phyloP scores from a whole-genome alignment of 2,113 vertebrate species.

The Nothocercus julius region DNA sequence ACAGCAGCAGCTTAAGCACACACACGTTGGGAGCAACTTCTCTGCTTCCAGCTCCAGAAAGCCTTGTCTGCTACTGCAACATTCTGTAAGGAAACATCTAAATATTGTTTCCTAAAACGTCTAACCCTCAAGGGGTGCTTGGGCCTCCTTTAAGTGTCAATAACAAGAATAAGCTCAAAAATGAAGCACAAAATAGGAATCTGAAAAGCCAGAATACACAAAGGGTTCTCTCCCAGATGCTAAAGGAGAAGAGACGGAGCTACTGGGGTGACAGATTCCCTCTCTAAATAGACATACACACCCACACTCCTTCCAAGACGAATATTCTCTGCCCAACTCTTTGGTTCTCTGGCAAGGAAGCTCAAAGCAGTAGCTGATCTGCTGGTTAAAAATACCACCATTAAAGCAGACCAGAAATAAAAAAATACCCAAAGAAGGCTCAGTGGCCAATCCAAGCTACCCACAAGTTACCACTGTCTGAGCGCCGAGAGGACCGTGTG shows the following conservation, averaged over 20 bases:
- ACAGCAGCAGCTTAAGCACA: rapidly evolving
- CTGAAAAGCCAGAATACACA: not conserved
- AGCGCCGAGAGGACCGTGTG: not conserved
- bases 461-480: not conserved
- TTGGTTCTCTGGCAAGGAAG: not conserved
- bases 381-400: conserved; percentile 43
- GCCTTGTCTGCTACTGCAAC: not conserved
- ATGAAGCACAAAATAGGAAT: not conserved
- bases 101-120: not conserved
- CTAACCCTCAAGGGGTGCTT: not conserved
- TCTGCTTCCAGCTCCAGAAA: not conserved
- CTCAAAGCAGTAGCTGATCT: conserved; percentile 17
- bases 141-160: not conserved
- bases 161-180: not conserved
- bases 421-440: not conserved
- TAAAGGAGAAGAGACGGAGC: conserved; percentile 42
- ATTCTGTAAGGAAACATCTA: not conserved
- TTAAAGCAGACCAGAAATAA: not conserved
- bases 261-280: conserved; percentile 49
- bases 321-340: conserved; percentile 33
- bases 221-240: conserved; percentile 54
- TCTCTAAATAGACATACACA: conserved; percentile 59
- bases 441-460: rapidly evolving
- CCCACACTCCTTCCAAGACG: conserved; percentile 23
- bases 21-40: not conserved